Evolutionary conservation across 2,113 vertebrate genomes (phyloP).

Genomic region (Scomber scombrus): DNA sequence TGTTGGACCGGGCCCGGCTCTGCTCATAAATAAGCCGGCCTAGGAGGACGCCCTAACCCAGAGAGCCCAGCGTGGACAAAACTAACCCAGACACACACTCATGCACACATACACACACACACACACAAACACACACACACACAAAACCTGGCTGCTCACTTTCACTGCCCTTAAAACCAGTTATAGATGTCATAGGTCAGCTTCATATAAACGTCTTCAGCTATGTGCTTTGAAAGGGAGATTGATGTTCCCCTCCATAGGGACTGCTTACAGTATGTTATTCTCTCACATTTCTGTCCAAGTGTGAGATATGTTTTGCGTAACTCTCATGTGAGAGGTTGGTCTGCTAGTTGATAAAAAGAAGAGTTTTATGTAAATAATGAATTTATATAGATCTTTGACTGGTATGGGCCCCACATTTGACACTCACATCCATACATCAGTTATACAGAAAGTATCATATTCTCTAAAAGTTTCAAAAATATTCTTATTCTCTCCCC

Average conservation of each 20-base stretch:
- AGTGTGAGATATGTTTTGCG: conserved; percentile 22
- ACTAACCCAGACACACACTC: conserved; percentile 37
- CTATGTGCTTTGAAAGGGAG: conserved; percentile 48
- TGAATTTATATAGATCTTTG: conserved; percentile 51
- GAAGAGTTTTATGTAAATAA: conserved; percentile 35
- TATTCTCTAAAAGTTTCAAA: neutral
- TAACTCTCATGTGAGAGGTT: conserved; percentile 35
- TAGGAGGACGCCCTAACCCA: conserved; percentile 66
- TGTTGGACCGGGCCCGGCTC: conserved; percentile 55
- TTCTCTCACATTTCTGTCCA: conserved; percentile 57
- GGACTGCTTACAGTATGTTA: conserved; percentile 23
- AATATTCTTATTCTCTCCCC: conserved; percentile 6
- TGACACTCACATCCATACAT: neutral
- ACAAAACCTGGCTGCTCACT: conserved; percentile 34
- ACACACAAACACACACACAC: conserved; percentile 17
- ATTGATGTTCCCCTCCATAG: conserved; percentile 49
- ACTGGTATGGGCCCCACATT: neutral
- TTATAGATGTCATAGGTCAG: conserved; percentile 64
- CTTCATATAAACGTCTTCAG: conserved; percentile 58
- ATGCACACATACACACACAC: conserved; percentile 20
- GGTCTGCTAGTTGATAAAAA: conserved; percentile 36
- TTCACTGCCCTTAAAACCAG: conserved; percentile 59
- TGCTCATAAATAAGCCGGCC: conserved; percentile 76
- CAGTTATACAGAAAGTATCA: neutral
- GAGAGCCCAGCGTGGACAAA: conserved; percentile 58